A percentile compares a stretch with the other conserved stretches of the same genome.
These are phyloP conservation scores for Cyphomyrus discorhynchus DNA, from an alignment of 2,113 vertebrate species.

Conservation along the genomic window DNA sequence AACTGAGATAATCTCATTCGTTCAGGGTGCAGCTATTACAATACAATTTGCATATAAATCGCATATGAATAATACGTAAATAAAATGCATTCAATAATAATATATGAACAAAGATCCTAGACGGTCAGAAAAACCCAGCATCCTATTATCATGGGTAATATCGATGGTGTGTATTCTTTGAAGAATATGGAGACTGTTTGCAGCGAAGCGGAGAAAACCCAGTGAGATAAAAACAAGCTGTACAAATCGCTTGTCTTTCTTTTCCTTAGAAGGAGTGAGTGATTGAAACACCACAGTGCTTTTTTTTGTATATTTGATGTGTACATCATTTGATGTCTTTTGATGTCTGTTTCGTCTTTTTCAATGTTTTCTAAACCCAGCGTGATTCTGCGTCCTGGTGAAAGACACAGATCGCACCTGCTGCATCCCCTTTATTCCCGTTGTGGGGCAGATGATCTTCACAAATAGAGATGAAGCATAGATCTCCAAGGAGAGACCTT, in stretches of 20 bases:
- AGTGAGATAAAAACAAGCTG: neutral
- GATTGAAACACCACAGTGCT: neutral
- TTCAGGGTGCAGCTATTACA: conserved; percentile 3
- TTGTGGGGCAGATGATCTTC: neutral
- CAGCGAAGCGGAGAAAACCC: neutral
- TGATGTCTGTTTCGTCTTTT: neutral
- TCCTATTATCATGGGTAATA: neutral
- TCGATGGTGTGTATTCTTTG: neutral
- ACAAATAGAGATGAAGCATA: neutral
- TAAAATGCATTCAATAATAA: neutral
- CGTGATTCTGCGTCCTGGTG: neutral
- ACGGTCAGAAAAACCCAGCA: neutral
- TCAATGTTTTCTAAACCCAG: neutral
- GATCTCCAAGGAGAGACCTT: neutral
- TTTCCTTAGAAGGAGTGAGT: neutral
- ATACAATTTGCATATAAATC: conserved; percentile 13
- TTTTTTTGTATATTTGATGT: conserved; percentile 3
- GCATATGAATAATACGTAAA: conserved; percentile 3
- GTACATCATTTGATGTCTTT: conserved; percentile 1
- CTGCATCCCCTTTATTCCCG: neutral
- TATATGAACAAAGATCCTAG: neutral
- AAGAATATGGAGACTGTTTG: neutral
- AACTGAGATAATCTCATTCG: neutral
- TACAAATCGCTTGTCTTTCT: neutral
- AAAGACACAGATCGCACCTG: neutral